Evolutionary conservation across 2,888 invertebrate genomes (phyloP), one percentile per base, ranked within the genome.

Genomic region (Dichetophora obliterata): DNA sequence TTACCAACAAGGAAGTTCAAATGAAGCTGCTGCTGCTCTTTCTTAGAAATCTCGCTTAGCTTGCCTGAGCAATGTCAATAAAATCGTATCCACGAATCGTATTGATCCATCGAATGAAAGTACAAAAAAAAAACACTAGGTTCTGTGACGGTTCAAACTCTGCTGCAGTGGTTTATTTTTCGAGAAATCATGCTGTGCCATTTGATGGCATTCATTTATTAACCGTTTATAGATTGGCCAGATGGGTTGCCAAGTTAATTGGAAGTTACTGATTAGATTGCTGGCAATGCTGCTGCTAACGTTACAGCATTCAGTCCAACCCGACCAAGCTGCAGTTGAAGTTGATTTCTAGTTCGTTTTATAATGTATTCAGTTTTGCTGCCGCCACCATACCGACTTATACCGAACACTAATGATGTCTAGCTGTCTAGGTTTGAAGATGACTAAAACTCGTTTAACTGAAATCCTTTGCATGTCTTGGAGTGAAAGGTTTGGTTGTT

Each of bases 211-310:
- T 63, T 50, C 73, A 63, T 73, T 73, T 50, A 65, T 73, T 63
- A 52, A 52, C 34, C 65, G 50, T 73, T 73, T 65, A 73, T 73
- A 63, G 52, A 73, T 63, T 50, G 63, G 50, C 63, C 73, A 73
- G 73, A 73, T 73, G 73, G 73, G 65, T 50, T 73, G 73, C 65
- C 31, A 63, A 65, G 63, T 73, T 73, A 73, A 73, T 73, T 73
- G 73, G 63, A 65, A 73, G 65, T 63, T 34, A 73, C 65, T 65
- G 50, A 63, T 63, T 65, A 57, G 16, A 34, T 71, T 59, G 24
- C 57, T 52, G 24, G 43, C 43, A 43, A 43, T 43, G 43, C 43
- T 43, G 43, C 43, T 43, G 43, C 43, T 43, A 14, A 43, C 43
- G 43, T 43, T 43, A 14, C 6, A 11, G 43, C 3, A 43, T 14